Conservation (phyloP, 2,113 vertebrate species). For the Archocentrus centrarchus region DNA sequence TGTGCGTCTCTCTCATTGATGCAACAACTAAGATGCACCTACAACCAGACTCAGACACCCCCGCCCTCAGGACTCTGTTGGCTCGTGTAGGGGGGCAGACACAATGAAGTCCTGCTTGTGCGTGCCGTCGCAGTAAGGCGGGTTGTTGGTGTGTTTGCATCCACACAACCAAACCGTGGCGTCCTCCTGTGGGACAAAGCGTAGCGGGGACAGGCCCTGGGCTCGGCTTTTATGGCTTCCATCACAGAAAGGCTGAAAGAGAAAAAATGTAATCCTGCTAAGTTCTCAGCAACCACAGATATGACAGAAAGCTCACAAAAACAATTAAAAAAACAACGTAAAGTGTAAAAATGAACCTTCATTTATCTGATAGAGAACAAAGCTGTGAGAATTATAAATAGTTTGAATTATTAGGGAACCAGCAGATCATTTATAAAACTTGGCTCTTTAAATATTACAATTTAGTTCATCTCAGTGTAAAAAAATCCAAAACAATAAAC, state of each 20-base stretch:
- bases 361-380: background rate
- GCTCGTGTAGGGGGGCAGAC: slow-evolving; percentile 31
- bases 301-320: background rate
- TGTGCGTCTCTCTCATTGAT: too few species aligned
- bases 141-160: slow-evolving; percentile 84
- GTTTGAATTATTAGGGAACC: fast-evolving
- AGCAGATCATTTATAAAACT: background rate
- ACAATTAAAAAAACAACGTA: background rate
- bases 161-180: slow-evolving; percentile 79
- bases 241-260: slow-evolving; percentile 88
- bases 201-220: slow-evolving; percentile 76
- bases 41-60: background rate
- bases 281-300: too few species aligned
- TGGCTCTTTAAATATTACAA: too few species aligned
- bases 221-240: slow-evolving; percentile 81
- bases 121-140: slow-evolving; percentile 87
- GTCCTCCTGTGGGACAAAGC: slow-evolving; percentile 78
- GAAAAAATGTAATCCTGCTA: fast-evolving
- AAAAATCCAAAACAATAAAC: background rate
- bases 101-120: slow-evolving; percentile 79
- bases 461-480: background rate
- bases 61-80: background rate
- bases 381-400: fast-evolving
- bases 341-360: background rate
- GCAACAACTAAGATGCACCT: too few species aligned